Evolutionary conservation across 2,113 vertebrate genomes (phyloP).

Genomic region (Neolamprologus hecqui): DNA sequence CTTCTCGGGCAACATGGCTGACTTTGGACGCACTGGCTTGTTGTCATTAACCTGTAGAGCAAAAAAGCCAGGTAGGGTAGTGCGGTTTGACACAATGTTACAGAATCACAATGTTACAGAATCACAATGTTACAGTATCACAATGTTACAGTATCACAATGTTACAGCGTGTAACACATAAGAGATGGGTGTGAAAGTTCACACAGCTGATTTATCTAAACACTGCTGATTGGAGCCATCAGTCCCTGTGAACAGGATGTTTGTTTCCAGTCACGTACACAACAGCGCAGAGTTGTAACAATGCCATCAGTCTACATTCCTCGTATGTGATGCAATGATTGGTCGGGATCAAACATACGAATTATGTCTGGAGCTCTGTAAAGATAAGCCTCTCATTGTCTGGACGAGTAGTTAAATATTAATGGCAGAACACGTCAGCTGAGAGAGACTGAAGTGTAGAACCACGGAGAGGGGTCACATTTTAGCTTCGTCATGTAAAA

Average conservation of each 20-base stretch:
- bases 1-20: constrained; percentile 79
- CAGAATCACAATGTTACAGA: neutral
- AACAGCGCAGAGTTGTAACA: neutral
- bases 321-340: constrained; percentile 8
- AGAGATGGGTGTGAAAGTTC: neutral
- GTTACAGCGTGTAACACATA: neutral
- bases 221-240: neutral
- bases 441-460: neutral
- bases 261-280: neutral
- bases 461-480: neutral
- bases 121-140: no score
- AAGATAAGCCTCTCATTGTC: neutral
- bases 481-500: neutral
- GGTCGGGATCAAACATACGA: constrained; percentile 7
- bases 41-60: constrained; percentile 45
- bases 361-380: neutral
- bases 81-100: neutral
- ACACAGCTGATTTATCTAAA: neutral
- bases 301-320: constrained; percentile 53
- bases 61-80: neutral
- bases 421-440: neutral
- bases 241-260: neutral
- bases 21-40: constrained; percentile 67
- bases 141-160: neutral
- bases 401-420: neutral